Percentiles rank a stretch among this genome's conserved stretches.
These are phyloP conservation scores for Osmerus eperlanus DNA, from an alignment of 2,113 vertebrate genomes.

Conservation along the genomic window DNA sequence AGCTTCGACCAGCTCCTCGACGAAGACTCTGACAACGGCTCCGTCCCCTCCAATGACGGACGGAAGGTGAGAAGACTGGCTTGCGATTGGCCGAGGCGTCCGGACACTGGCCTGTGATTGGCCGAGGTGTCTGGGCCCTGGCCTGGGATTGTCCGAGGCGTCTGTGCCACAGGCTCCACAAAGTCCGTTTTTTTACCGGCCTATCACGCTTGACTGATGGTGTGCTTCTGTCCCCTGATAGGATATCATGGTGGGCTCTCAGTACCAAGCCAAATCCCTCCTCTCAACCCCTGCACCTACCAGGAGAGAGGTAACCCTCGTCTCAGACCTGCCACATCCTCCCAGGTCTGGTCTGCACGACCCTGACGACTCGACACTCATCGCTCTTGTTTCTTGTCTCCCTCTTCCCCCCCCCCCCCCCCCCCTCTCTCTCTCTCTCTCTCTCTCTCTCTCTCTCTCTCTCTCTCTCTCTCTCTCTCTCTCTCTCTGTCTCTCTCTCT, in stretches of 20 bases:
- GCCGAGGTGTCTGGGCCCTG: rapidly evolving
- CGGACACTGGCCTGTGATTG: background rate
- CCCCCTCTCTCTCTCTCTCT: background rate
- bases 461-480: too few relatives aligned
- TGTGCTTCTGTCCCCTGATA: slow-evolving; percentile 49
- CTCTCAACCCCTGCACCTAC: slow-evolving; percentile 65
- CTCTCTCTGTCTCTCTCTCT: background rate
- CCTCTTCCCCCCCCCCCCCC: too few relatives aligned
- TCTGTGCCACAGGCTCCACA: background rate
- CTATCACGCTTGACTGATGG: background rate
- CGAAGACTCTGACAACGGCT: slow-evolving; percentile 81
- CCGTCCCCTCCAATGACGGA: slow-evolving; percentile 82
- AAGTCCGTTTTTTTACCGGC: background rate
- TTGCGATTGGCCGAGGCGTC: background rate
- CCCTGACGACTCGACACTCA: too few relatives aligned
- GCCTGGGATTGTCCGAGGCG: background rate
- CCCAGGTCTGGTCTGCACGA: too few relatives aligned
- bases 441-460: background rate
- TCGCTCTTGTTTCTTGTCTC: background rate
- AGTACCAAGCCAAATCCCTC: slow-evolving; percentile 88
- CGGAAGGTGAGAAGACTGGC: slow-evolving; percentile 78
- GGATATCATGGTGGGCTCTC: slow-evolving; percentile 94
- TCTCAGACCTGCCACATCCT: background rate
- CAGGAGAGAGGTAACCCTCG: slow-evolving; percentile 78
- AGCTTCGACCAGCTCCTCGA: slow-evolving; percentile 75